Conservation (phyloP, 2,113 vertebrate genomes). For the Toxotes jaculatrix region DNA sequence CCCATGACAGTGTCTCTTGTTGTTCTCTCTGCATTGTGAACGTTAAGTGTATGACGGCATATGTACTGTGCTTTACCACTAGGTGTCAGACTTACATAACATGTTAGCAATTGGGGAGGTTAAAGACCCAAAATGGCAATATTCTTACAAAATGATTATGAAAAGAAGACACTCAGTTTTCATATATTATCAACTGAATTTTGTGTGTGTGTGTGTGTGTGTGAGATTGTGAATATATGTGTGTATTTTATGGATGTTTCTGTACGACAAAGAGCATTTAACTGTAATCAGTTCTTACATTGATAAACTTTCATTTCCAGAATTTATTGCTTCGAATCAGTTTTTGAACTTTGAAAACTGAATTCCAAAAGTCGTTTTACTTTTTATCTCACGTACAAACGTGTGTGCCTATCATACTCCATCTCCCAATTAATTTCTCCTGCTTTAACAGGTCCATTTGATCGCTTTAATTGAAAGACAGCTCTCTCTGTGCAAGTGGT, state of each 20-base stretch:
- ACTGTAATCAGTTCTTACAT: too few relatives aligned
- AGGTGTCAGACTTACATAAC: conserved; percentile 11
- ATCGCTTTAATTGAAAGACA: background rate
- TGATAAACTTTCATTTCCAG: background rate
- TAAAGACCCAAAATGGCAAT: background rate
- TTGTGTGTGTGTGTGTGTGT: background rate
- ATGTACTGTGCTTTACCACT: background rate
- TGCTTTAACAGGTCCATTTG: background rate
- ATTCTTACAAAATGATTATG: background rate
- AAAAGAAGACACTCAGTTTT: background rate
- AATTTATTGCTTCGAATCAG: background rate
- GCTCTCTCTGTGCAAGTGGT: background rate
- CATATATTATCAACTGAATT: background rate
- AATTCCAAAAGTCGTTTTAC: background rate
- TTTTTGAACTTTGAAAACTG: background rate
- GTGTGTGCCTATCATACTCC: background rate
- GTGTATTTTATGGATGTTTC: background rate
- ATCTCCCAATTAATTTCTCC: background rate
- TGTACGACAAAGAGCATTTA: too few relatives aligned
- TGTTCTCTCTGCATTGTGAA: background rate
- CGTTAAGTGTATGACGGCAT: background rate
- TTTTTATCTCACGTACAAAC: background rate
- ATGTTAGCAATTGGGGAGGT: background rate
- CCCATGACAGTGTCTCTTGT: too few relatives aligned
- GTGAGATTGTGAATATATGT: background rate